Evolutionary conservation across 2,113 vertebrate genomes (phyloP).

Genomic region (Hypanus sabinus): DNA sequence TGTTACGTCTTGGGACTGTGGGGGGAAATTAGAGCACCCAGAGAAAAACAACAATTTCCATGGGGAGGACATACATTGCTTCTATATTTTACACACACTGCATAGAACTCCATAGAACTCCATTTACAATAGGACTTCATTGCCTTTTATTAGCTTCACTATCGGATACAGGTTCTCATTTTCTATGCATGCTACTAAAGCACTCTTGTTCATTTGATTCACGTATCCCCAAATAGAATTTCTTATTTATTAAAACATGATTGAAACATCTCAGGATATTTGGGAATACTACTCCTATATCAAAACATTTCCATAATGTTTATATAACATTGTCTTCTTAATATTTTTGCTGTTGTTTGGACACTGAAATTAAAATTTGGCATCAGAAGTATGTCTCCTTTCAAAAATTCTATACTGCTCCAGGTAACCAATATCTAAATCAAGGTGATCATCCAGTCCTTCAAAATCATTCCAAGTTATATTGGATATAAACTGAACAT

Average conservation of each 20-base stretch:
- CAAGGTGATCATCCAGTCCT: not conserved
- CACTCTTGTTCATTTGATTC: not conserved
- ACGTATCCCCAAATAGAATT: not conserved
- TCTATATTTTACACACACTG: conserved; percentile 15
- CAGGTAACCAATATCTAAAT: not conserved
- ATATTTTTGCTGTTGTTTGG: not conserved
- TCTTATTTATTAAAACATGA: conserved; percentile 1
- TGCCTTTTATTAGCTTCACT: conserved; percentile 16
- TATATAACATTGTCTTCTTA: not conserved
- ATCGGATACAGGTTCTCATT: conserved; percentile 15
- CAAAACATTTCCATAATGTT: not conserved
- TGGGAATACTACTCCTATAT: conserved; percentile 6
- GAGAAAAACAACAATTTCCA: too few species aligned
- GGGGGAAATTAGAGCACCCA: too few species aligned
- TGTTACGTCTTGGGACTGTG: too few species aligned
- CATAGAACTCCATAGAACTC: not conserved
- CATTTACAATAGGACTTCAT: conserved; percentile 1
- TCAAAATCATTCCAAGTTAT: not conserved
- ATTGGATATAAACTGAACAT: not conserved
- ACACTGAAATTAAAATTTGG: not conserved
- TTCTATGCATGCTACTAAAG: not conserved
- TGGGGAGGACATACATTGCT: not conserved
- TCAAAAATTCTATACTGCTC: not conserved
- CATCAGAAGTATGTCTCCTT: not conserved
- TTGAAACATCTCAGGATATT: conserved; percentile 12